Conservation (phyloP, 2,113 vertebrate genomes). For the Gallinago media region DNA sequence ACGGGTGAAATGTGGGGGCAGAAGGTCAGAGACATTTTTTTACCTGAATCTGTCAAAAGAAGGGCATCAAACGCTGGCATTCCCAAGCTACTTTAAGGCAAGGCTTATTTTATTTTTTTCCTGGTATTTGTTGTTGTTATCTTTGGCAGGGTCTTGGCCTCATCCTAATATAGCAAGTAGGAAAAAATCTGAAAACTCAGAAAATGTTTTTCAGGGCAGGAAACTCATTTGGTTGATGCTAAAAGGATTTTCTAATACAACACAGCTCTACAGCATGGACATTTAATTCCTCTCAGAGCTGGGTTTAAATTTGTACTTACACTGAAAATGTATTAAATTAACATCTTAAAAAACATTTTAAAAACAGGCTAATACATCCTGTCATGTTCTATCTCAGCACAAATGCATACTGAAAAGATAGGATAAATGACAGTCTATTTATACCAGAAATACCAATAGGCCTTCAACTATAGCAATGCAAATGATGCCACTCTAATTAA, state of each 20-base stretch:
- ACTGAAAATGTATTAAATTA: conserved; percentile 8
- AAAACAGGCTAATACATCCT: background rate
- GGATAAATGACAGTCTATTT: background rate
- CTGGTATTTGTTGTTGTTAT: background rate
- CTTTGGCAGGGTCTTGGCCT: background rate
- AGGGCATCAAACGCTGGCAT: background rate
- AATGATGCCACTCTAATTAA: conserved; percentile 43
- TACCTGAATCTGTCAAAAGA: background rate
- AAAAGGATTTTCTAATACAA: background rate
- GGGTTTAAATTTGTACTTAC: background rate
- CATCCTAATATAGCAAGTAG: background rate
- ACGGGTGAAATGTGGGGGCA: background rate
- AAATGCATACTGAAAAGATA: background rate
- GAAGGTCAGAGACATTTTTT: background rate
- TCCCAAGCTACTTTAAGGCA: background rate
- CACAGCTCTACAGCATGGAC: background rate
- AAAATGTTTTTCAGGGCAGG: background rate
- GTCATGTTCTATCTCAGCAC: background rate
- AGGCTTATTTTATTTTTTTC: background rate
- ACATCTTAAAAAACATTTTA: background rate
- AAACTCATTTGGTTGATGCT: background rate
- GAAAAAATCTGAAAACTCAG: background rate
- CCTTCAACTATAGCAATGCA: background rate
- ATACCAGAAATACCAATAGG: background rate
- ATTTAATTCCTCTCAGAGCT: background rate